phyloP scores from a whole-genome alignment of 2,797 vertebrate genomes.

The Tenualosa ilisha region DNA sequence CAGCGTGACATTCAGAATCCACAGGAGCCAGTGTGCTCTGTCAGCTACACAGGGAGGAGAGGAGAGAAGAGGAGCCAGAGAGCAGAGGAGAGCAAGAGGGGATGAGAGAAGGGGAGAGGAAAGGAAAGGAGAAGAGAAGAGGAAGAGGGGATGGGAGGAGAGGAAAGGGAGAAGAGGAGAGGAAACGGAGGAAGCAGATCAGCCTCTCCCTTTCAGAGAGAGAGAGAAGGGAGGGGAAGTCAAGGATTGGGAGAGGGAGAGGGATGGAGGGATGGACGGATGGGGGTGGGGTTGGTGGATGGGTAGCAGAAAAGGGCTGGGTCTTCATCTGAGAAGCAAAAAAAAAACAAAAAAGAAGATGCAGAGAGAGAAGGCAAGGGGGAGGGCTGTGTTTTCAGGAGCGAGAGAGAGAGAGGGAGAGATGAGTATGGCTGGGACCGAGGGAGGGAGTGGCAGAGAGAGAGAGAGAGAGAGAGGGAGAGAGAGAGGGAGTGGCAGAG shows the following conservation, averaged over 20 bases:
- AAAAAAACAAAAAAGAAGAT: neutral
- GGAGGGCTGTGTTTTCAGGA: neutral
- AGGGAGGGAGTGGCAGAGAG: neutral
- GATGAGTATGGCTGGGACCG: neutral
- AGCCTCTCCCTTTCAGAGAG: too few species aligned
- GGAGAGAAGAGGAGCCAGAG: neutral
- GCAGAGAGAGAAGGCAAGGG: neutral
- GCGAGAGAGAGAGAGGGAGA: neutral
- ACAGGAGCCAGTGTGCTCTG: conserved; percentile 42
- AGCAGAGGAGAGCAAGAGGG: neutral
- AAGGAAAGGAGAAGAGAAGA: conserved; percentile 14
- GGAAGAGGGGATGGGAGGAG: neutral
- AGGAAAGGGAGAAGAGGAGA: neutral
- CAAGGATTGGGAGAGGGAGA: too few species aligned
- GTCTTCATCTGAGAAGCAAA: conserved; percentile 33
- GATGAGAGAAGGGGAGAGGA: neutral
- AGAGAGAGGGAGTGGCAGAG: neutral
- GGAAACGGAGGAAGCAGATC: too few species aligned
- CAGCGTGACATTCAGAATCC: conserved; percentile 53
- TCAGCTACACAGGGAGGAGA: conserved; percentile 40
- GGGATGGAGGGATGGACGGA: too few species aligned
- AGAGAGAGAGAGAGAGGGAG: neutral
- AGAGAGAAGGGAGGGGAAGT: too few species aligned
- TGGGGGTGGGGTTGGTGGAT: neutral
- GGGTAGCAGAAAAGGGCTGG: conserved; percentile 37